Evolutionary conservation across 2,797 vertebrate genomes (phyloP).

Genomic region (Clarias platycephalus): DNA sequence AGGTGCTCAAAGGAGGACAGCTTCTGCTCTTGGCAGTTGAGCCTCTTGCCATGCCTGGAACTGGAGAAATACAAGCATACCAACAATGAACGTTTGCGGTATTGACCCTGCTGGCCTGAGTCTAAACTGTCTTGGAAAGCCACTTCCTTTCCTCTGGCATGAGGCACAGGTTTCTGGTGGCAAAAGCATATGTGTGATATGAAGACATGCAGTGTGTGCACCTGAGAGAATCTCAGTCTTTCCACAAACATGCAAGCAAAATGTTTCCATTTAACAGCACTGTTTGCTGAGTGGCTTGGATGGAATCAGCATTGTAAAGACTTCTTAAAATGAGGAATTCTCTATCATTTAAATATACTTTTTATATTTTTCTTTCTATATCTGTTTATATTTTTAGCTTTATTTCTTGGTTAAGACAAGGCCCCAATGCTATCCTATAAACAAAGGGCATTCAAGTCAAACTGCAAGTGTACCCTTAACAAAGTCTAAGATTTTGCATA

Average conservation of each 20-base stretch:
- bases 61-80: conserved; percentile 35
- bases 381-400: too few relatives aligned
- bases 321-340: neutral
- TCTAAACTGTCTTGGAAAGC: conserved; percentile 56
- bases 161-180: conserved; percentile 36
- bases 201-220: conserved; percentile 24
- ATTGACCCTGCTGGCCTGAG: conserved; percentile 47
- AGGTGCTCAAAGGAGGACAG: conserved; percentile 30
- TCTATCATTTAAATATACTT: too few relatives aligned
- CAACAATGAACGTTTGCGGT: conserved; percentile 40
- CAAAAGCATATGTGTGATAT: conserved; percentile 37
- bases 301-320: neutral
- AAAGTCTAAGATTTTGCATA: neutral
- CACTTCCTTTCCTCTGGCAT: conserved; percentile 52
- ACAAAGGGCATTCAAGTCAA: too few relatives aligned
- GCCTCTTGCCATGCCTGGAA: conserved; percentile 2
- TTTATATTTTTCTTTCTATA: too few relatives aligned
- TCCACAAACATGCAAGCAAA: neutral
- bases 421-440: neutral
- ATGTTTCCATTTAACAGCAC: too few relatives aligned
- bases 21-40: conserved; percentile 35
- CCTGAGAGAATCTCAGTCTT: conserved; percentile 10
- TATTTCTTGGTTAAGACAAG: neutral
- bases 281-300: neutral
- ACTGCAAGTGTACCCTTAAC: too few relatives aligned